Conservation (phyloP, 2,113 vertebrate species). For the Xiphias gladius region DNA sequence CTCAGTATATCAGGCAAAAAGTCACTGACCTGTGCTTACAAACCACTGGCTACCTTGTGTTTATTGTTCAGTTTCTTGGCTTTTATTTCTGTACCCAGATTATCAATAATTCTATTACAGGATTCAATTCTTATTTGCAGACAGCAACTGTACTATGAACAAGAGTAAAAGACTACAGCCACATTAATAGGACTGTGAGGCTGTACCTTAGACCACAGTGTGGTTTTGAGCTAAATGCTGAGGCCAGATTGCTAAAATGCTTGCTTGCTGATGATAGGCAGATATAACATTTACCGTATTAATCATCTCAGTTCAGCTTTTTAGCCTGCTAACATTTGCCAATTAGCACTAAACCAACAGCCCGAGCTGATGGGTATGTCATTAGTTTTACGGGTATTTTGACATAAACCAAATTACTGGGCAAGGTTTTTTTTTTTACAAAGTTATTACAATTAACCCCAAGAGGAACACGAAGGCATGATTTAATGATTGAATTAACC, state of each 20-base stretch:
- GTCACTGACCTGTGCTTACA: background rate
- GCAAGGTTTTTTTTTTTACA: background rate
- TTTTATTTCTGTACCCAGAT: too few relatives aligned
- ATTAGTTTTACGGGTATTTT: background rate
- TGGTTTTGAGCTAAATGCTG: too few relatives aligned
- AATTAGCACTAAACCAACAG: background rate
- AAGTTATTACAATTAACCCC: background rate
- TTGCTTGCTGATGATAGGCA: background rate
- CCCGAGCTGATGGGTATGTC: background rate
- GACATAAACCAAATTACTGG: background rate
- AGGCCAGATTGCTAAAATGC: background rate
- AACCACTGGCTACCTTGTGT: background rate
- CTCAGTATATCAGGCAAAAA: too few relatives aligned
- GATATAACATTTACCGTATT: background rate
- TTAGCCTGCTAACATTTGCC: background rate
- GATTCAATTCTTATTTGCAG: background rate
- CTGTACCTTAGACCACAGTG: background rate
- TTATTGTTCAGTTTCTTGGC: background rate
- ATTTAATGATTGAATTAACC: background rate
- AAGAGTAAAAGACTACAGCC: background rate
- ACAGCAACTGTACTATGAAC: background rate
- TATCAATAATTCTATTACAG: background rate
- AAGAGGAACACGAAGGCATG: background rate
- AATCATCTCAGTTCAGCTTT: background rate
- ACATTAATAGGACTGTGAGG: background rate